Conservation (phyloP, 2,797 vertebrate species). For the Leptatherina wallacei region DNA sequence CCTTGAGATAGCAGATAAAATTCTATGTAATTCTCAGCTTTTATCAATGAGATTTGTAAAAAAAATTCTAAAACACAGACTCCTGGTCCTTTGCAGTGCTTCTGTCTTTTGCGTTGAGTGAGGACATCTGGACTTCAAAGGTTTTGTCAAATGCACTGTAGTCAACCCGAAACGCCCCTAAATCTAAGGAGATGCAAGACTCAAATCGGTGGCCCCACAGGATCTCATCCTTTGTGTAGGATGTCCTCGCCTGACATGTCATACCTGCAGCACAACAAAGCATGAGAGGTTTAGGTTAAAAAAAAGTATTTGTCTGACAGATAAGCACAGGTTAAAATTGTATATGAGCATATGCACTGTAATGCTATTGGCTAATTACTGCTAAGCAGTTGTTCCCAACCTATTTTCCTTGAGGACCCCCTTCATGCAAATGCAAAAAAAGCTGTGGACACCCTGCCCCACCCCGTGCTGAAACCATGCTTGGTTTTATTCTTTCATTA, state of each 20-base stretch:
- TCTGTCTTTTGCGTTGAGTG: slow-evolving; percentile 79
- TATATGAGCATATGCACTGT: not conserved
- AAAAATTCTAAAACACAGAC: slow-evolving; percentile 17
- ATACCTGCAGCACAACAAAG: slow-evolving; percentile 76
- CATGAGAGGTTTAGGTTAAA: not conserved
- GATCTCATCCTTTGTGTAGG: slow-evolving; percentile 85
- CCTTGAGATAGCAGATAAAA: not conserved
- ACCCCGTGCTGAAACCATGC: too few species aligned
- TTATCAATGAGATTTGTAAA: not conserved
- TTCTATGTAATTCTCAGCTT: not conserved
- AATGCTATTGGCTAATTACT: not conserved
- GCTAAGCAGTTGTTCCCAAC: too few species aligned
- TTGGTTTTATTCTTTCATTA: too few species aligned
- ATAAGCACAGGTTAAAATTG: not conserved
- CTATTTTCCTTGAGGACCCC: too few species aligned
- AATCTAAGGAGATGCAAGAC: slow-evolving; percentile 87
- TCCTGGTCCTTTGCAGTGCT: slow-evolving; percentile 46
- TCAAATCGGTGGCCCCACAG: slow-evolving; percentile 88
- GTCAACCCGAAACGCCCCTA: slow-evolving; percentile 86
- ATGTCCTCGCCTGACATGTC: slow-evolving; percentile 89
- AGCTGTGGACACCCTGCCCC: too few species aligned
- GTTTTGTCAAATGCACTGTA: slow-evolving; percentile 86
- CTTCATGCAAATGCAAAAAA: too few species aligned
- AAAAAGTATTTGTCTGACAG: not conserved
- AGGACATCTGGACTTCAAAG: slow-evolving; percentile 84